phyloP scores from a whole-genome alignment of 2,113 vertebrate species.

The Triplophysa siluroides region DNA sequence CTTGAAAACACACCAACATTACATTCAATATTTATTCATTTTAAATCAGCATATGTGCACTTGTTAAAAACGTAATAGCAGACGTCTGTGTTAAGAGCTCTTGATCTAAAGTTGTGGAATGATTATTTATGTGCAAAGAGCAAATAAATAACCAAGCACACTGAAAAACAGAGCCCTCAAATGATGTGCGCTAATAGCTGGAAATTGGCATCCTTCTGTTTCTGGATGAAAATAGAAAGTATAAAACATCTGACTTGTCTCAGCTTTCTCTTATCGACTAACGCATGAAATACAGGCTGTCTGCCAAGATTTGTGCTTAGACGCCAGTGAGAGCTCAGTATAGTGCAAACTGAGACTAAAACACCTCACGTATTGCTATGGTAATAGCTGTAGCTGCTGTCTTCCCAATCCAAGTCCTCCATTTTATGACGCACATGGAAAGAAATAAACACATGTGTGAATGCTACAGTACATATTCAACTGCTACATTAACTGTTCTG shows the following conservation, averaged over 20 bases:
- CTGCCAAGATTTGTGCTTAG: conserved; percentile 3
- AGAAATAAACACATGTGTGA: not conserved
- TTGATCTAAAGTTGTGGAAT: too few species aligned
- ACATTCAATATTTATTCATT: too few species aligned
- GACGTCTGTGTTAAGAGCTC: too few species aligned
- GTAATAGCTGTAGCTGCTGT: not conserved
- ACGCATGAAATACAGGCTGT: not conserved
- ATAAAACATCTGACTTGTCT: not conserved
- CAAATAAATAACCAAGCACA: too few species aligned
- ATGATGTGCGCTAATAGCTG: too few species aligned
- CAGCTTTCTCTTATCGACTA: conserved; percentile 7
- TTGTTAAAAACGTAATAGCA: too few species aligned
- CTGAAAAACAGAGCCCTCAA: too few species aligned
- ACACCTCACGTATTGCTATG: conserved; percentile 1
- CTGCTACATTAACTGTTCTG: not conserved
- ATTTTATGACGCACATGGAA: not conserved
- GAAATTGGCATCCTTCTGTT: not conserved
- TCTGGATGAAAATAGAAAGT: not conserved
- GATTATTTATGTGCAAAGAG: too few species aligned
- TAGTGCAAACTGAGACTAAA: not conserved
- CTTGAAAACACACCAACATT: too few species aligned
- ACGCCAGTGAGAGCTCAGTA: not conserved
- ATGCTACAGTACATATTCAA: not conserved
- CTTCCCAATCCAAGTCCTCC: not conserved
- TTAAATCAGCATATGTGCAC: too few species aligned